phyloP scores from a whole-genome alignment of 1,140 invertebrate species.

The Anoplophora glabripennis region DNA sequence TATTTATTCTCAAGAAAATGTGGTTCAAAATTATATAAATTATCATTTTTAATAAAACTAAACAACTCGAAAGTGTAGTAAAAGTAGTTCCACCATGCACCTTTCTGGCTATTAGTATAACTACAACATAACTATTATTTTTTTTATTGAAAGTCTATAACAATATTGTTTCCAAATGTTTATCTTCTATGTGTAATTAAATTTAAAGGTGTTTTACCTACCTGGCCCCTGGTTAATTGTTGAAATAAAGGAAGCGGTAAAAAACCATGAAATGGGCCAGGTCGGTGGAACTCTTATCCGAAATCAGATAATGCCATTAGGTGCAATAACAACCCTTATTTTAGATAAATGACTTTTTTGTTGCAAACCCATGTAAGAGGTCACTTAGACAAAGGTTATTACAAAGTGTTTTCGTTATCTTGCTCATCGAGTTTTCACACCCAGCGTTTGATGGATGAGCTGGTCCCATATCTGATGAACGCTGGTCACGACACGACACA shows the following conservation, averaged over 20 bases:
- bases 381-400: constrained; percentile 47
- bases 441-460: constrained; percentile 47
- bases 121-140: too few relatives aligned
- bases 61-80: too few relatives aligned
- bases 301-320: constrained; percentile 38
- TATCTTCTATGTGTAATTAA: not conserved
- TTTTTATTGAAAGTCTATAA: too few relatives aligned
- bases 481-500: constrained; percentile 45
- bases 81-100: too few relatives aligned
- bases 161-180: too few relatives aligned
- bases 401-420: constrained; percentile 49
- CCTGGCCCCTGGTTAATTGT: constrained; percentile 4
- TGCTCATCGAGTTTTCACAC: constrained; percentile 48
- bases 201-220: not conserved
- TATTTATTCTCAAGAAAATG: too few relatives aligned
- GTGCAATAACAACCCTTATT: constrained; percentile 45
- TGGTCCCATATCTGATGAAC: constrained; percentile 45
- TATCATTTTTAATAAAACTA: too few relatives aligned
- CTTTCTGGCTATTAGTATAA: too few relatives aligned
- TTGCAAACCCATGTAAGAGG: constrained; percentile 46
- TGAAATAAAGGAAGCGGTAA: constrained; percentile 17
- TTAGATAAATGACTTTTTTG: constrained; percentile 47
- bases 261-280: constrained; percentile 26
- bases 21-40: too few relatives aligned
- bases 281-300: constrained; percentile 28